phyloP scores from a whole-genome alignment of 2,888 invertebrate species.

The Phortica okadai region DNA sequence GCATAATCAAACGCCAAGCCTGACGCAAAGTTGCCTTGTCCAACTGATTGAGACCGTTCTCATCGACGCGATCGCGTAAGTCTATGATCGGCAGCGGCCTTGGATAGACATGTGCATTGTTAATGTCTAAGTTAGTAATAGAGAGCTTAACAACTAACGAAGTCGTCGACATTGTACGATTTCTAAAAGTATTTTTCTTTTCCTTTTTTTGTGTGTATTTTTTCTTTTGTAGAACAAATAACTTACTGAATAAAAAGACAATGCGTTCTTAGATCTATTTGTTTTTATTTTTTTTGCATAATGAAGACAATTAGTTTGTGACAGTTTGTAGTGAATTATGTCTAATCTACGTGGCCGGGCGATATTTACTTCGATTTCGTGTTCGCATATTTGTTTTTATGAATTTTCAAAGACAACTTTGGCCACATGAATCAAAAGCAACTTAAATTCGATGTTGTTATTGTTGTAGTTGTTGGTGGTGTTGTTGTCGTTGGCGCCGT shows the following conservation, averaged over 20 bases:
- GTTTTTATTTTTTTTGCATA: background rate
- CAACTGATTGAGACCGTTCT: background rate
- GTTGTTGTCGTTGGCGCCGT: background rate
- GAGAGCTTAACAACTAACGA: background rate
- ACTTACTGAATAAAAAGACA: background rate
- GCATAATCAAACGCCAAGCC: slow-evolving; percentile 10
- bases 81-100: background rate
- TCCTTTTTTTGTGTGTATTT: background rate
- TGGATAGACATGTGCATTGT: background rate
- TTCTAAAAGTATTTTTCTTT: background rate
- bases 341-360: slow-evolving; percentile 2
- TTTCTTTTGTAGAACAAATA: background rate
- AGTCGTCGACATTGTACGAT: background rate
- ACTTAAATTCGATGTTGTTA: background rate
- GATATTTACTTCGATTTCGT: background rate
- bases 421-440: slow-evolving; percentile 13
- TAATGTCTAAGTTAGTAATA: background rate
- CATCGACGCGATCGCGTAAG: background rate
- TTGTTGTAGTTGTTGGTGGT: background rate
- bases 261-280: background rate
- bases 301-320: background rate
- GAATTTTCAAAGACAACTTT: background rate
- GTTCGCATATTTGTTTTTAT: background rate
- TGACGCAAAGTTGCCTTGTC: background rate
- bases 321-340: background rate